Evolutionary conservation across 2,113 vertebrate species (phyloP).

Genomic region (Meles meles): DNA sequence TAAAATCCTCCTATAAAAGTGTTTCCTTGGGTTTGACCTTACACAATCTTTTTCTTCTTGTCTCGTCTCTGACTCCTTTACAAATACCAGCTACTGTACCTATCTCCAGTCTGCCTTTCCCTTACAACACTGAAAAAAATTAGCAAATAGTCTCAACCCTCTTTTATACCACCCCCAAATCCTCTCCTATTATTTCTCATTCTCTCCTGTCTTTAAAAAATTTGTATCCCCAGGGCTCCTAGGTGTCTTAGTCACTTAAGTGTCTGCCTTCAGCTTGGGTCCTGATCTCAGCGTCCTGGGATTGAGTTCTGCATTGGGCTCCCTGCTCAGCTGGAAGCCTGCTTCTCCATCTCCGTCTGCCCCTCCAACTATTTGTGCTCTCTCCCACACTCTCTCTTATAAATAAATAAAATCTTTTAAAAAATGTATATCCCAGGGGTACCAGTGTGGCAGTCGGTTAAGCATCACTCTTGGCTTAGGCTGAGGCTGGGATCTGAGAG

Average conservation of each 20-base stretch:
- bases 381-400: neutral
- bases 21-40: neutral
- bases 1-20: neutral
- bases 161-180: neutral
- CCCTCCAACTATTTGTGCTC: neutral
- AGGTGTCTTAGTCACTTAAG: neutral
- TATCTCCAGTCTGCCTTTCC: neutral
- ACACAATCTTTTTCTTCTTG: neutral
- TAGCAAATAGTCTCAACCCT: neutral
- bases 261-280: neutral
- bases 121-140: neutral
- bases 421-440: neutral
- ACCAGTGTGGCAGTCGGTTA: neutral
- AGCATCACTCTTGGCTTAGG: neutral
- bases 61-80: neutral
- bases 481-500: neutral
- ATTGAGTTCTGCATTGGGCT: neutral
- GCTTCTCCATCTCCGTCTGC: neutral
- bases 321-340: neutral
- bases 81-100: neutral
- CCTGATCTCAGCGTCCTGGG: neutral
- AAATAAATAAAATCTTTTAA: neutral
- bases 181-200: neutral
- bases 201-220: neutral
- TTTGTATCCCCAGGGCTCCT: too few relatives aligned